Evolutionary conservation across 2,797 vertebrate genomes (phyloP), one percentile per base, ranked within the genome.

Genomic region (Xiphophorus birchmanni): DNA sequence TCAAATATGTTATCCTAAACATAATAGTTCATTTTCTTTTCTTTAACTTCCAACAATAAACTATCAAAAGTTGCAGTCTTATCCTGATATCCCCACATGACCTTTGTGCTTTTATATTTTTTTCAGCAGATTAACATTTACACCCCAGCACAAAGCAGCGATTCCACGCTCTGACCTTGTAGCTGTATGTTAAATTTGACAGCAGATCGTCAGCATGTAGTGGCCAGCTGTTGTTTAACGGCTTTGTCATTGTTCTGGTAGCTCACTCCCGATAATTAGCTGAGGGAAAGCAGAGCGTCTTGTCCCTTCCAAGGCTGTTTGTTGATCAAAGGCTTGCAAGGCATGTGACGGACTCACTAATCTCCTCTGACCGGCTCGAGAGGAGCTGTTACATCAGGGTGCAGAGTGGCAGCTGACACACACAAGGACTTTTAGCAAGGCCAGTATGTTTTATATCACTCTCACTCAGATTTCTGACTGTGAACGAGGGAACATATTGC

Each of bases 321-420:
- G 86, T 82, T 90, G 93, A 95, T 95, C 92, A 95, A 93, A 94
- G 89, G 76, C 84, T 13, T 84, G 78, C 82, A 93, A 94, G 89
- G 76, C 84, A 17, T 84, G 78, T 82, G 88, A 90, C 77, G 12
- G 87, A 80, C 87, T 85, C 47, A 23, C 83, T 92, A 88, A 88
- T 88, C 88, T 81, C 81, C 50, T 86, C 63, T 73, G 81, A 87
- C 82, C 69, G 74, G 45, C 69, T 40, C 40, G 18, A 82, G 73
- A 73, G 71, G 21, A 78, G 79, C 77, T 47, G 80, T 73, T 73
- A 65, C 76, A 84, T 86, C 81, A 74, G 75, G 81, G 86, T 50
- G 77, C 79, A 73, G 84, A 89, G 86, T 89, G 90, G 82, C 86
- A 91, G 79, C 82, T 88, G 89, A 88, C 86, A 85, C 73, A 48